These are phyloP conservation scores for Xiphophorus couchianus DNA, from an alignment of 2,113 vertebrate species.

Conservation along the genomic window DNA sequence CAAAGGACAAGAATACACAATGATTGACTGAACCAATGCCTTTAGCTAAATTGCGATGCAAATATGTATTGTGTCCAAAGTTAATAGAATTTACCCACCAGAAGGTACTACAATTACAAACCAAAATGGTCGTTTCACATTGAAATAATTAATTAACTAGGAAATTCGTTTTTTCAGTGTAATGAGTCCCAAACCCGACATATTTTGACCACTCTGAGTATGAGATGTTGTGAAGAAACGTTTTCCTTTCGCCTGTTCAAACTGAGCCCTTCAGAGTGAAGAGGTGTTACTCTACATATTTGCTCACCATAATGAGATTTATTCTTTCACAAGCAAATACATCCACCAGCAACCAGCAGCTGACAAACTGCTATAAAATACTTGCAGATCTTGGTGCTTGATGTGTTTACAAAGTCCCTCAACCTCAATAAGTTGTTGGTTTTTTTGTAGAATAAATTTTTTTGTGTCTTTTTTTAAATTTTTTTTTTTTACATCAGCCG, in stretches of 20 bases:
- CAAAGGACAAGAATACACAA: neutral
- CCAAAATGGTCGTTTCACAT: neutral
- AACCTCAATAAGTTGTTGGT: neutral
- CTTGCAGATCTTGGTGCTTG: neutral
- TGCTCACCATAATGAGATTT: neutral
- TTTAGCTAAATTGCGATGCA: neutral
- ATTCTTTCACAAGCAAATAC: neutral
- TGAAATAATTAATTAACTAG: neutral
- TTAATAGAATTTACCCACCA: neutral
- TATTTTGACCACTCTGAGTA: neutral
- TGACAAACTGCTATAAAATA: slow-evolving; percentile 19
- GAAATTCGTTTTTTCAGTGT: neutral
- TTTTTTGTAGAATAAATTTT: slow-evolving; percentile 1
- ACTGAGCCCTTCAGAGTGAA: too few species aligned
- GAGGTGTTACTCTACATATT: slow-evolving; percentile 6
- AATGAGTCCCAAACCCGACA: neutral
- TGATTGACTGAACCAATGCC: neutral
- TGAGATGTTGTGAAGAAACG: neutral
- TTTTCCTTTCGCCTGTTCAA: neutral
- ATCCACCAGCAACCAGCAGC: slow-evolving; percentile 21
- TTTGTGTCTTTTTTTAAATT: neutral
- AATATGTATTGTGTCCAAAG: neutral
- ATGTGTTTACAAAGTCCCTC: neutral
- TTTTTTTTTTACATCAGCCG: slow-evolving; percentile 4
- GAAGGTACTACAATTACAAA: neutral